phyloP scores from a whole-genome alignment of 2,888 invertebrate species.

The Auanema sp. region DNA sequence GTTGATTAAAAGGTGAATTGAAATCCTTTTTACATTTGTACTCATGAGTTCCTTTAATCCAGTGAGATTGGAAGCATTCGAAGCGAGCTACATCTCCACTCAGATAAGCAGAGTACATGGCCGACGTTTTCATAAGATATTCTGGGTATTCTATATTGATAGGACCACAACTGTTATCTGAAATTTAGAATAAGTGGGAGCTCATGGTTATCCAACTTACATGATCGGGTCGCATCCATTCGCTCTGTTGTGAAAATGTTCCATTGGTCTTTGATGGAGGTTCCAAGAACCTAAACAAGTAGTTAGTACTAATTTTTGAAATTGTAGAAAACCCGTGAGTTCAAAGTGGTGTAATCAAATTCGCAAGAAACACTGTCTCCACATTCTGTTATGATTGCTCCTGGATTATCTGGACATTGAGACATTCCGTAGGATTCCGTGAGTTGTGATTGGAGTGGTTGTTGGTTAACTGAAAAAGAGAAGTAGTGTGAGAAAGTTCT shows the following conservation, averaged over 20 bases:
- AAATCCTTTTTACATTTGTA: conserved; percentile 44
- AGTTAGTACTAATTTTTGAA: too few species aligned
- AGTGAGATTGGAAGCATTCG: conserved; percentile 54
- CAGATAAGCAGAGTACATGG: conserved; percentile 42
- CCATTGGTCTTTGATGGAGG: conserved; percentile 41
- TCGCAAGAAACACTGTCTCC: conserved; percentile 48
- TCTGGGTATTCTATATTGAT: conserved; percentile 63
- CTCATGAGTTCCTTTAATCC: conserved; percentile 49
- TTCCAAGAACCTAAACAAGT: conserved; percentile 22
- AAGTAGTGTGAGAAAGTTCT: background rate
- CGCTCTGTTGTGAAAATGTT: conserved; percentile 51
- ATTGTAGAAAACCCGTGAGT: conserved; percentile 38
- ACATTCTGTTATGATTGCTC: conserved; percentile 47
- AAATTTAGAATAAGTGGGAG: conserved; percentile 11
- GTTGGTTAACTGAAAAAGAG: conserved; percentile 50
- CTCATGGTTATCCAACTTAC: conserved; percentile 27
- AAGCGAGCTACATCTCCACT: conserved; percentile 51
- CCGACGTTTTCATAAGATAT: conserved; percentile 53
- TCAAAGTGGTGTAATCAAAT: conserved; percentile 53
- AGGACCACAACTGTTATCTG: conserved; percentile 62
- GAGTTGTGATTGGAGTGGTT: conserved; percentile 53
- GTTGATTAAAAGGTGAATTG: background rate
- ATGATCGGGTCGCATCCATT: conserved; percentile 50
- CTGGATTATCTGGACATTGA: conserved; percentile 61
- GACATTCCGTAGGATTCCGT: conserved; percentile 48